phyloP scores from a whole-genome alignment of 2,797 vertebrate genomes.

The Phataginus tricuspis region DNA sequence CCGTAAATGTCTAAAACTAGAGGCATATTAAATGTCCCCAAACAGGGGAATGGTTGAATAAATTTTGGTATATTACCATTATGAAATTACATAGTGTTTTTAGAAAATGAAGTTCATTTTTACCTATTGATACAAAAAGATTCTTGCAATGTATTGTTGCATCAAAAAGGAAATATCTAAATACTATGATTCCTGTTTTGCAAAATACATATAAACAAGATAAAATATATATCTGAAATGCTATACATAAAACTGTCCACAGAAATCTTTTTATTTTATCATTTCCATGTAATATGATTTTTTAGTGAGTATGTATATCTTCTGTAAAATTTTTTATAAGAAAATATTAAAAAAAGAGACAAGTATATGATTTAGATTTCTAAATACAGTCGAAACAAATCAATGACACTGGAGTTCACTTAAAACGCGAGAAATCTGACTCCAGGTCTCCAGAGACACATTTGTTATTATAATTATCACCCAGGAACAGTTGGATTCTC shows the following conservation, averaged over 20 bases:
- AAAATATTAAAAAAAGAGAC: background rate
- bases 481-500: constrained; percentile 13
- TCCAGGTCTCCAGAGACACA: background rate
- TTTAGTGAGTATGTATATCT: background rate
- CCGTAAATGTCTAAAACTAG: background rate
- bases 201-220: background rate
- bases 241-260: background rate
- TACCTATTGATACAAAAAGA: background rate
- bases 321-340: background rate
- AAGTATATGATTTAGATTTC: background rate
- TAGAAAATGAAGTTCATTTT: background rate
- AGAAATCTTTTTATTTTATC: background rate
- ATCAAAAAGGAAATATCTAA: background rate
- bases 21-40: background rate
- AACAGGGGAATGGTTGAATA: background rate
- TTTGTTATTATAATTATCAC: constrained; percentile 69
- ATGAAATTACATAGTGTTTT: background rate
- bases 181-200: background rate
- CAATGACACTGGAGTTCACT: background rate
- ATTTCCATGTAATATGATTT: background rate
- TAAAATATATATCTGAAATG: background rate
- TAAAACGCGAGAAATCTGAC: constrained; percentile 26
- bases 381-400: background rate
- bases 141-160: background rate
- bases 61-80: background rate